Evolutionary conservation across 2,797 vertebrate species (phyloP).

Genomic region (Atherinosoma microstoma): DNA sequence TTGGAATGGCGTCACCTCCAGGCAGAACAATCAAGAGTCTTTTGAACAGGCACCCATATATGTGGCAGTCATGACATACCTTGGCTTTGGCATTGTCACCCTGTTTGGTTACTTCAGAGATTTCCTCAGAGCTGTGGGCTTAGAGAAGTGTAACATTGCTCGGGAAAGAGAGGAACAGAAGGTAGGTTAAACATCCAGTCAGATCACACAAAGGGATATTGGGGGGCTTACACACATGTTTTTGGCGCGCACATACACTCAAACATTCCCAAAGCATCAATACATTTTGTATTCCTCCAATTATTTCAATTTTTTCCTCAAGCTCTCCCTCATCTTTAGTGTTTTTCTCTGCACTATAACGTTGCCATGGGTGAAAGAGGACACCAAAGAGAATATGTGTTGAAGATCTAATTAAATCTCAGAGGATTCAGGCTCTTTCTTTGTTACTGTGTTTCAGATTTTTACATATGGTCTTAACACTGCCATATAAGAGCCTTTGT

Average conservation of each 20-base stretch:
- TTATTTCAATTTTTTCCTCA: slow-evolving; percentile 65
- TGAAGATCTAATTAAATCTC: slow-evolving; percentile 82
- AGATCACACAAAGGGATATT: slow-evolving; percentile 34
- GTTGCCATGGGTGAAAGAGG: slow-evolving; percentile 76
- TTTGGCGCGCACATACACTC: slow-evolving; percentile 14
- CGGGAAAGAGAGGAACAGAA: slow-evolving; percentile 91
- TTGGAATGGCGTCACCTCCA: slow-evolving; percentile 59
- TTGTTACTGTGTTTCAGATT: slow-evolving; percentile 61
- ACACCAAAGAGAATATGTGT: slow-evolving; percentile 72
- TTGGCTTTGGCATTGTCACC: slow-evolving; percentile 91
- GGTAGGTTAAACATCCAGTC: slow-evolving; percentile 76
- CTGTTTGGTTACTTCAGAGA: slow-evolving; percentile 95
- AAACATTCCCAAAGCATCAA: slow-evolving; percentile 46
- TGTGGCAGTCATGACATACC: slow-evolving; percentile 90
- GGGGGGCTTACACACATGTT: slow-evolving; percentile 15
- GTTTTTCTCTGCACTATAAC: slow-evolving; percentile 48
- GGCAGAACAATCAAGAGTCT: slow-evolving; percentile 78
- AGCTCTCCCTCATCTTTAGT: slow-evolving; percentile 40
- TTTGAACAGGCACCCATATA: slow-evolving; percentile 93
- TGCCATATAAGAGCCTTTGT: slow-evolving; percentile 25
- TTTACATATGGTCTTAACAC: slow-evolving; percentile 29
- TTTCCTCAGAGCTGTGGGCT: slow-evolving; percentile 90
- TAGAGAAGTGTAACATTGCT: slow-evolving; percentile 90
- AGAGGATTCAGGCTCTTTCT: slow-evolving; percentile 64
- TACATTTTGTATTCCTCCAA: slow-evolving; percentile 59